Evolutionary conservation across 2,888 invertebrate species (phyloP).

Genomic region (Drosophila longiperda): DNA sequence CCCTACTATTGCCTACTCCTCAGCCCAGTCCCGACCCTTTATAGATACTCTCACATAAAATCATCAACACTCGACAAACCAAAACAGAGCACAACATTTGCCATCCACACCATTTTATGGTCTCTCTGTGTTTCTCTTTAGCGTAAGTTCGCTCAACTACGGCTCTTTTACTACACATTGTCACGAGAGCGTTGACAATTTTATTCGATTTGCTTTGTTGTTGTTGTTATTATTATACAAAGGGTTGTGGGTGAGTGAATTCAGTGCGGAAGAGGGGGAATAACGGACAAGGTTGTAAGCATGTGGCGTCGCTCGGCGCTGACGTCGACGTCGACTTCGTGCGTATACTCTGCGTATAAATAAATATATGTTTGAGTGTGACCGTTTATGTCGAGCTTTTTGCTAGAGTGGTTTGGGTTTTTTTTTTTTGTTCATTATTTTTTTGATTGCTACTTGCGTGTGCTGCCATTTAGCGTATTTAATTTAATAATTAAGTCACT

Average conservation of each 20-base stretch:
- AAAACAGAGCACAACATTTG: conserved; percentile 64
- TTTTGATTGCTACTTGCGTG: conserved; percentile 74
- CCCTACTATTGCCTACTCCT: conserved; percentile 23
- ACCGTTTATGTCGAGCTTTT: conserved; percentile 41
- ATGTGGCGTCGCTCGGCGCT: conserved; percentile 48
- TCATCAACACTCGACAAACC: conserved; percentile 51
- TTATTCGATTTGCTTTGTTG: no score
- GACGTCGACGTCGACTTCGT: conserved; percentile 16
- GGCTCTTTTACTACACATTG: no score
- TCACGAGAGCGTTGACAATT: no score
- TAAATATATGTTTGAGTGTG: conserved; percentile 1
- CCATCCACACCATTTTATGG: conserved; percentile 28
- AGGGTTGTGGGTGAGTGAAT: no score
- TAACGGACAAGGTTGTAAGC: conserved; percentile 78
- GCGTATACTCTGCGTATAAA: conserved; percentile 25
- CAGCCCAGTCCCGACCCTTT: background rate
- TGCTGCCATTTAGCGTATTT: conserved; percentile 79
- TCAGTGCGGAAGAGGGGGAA: background rate
- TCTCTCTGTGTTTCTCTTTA: background rate
- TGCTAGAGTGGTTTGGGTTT: conserved; percentile 48
- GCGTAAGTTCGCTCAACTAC: no score
- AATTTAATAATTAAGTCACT: conserved; percentile 79
- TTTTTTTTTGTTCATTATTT: conserved; percentile 37
- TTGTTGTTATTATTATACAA: no score
- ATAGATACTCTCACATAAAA: conserved; percentile 32